A percentile compares a stretch with the other conserved stretches of the same genome.
Conservation (phyloP, 1,140 invertebrate genomes). For the Drosophila mojavensis region DNA sequence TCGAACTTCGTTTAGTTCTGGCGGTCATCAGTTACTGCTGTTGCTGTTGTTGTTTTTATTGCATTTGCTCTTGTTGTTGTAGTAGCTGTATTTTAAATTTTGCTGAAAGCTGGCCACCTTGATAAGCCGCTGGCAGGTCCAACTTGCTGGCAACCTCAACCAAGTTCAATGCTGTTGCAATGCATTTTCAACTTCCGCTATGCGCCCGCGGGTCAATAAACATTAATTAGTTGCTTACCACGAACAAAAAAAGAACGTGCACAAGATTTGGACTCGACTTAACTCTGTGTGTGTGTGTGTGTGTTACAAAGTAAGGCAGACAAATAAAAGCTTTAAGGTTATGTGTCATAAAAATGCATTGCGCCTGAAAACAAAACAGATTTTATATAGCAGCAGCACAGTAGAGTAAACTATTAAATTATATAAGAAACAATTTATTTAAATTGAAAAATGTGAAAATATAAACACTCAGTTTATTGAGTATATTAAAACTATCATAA, state of each 20-base stretch:
- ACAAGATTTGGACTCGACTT: slow-evolving; percentile 8
- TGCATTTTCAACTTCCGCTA: slow-evolving; percentile 72
- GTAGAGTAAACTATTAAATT: background rate
- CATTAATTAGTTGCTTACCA: slow-evolving; percentile 47
- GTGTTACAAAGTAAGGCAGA: slow-evolving; percentile 9
- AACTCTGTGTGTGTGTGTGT: slow-evolving; percentile 9
- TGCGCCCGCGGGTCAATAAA: slow-evolving; percentile 41
- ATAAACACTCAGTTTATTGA: no score
- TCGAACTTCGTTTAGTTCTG: slow-evolving; percentile 59
- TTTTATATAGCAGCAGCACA: background rate
- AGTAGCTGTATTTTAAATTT: slow-evolving; percentile 56
- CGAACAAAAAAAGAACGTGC: slow-evolving; percentile 9
- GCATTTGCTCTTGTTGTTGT: slow-evolving; percentile 40
- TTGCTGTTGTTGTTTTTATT: slow-evolving; percentile 27
- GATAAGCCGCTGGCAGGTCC: slow-evolving; percentile 50
- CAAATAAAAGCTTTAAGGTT: slow-evolving; percentile 37
- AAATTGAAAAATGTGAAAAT: background rate
- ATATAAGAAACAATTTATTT: background rate
- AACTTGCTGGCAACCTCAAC: slow-evolving; percentile 26
- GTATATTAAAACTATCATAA: background rate
- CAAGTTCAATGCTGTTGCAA: slow-evolving; percentile 72
- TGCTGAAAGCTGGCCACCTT: slow-evolving; percentile 72
- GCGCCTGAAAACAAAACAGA: background rate
- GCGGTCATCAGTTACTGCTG: slow-evolving; percentile 50
- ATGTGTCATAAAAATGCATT: slow-evolving; percentile 21